Conservation (phyloP, 2,888 invertebrate species). For the Morpho helenor region DNA sequence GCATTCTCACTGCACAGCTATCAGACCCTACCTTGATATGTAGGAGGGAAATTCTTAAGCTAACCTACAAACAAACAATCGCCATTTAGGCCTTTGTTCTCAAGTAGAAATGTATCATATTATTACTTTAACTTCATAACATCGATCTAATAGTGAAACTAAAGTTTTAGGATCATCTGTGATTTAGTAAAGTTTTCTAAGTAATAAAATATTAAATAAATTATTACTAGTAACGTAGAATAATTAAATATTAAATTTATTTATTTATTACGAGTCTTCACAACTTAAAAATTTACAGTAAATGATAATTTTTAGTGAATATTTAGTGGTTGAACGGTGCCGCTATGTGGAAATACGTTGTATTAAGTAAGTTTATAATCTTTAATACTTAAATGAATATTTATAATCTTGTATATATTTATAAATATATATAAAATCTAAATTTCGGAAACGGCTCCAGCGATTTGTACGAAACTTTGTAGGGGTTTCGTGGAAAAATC, state of each 20-base stretch:
- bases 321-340: constrained; percentile 15
- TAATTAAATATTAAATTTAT: no score
- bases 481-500: no score
- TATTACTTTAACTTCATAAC: not conserved
- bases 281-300: constrained; percentile 4
- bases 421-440: no score
- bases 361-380: constrained; percentile 13
- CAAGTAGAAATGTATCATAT: constrained; percentile 20
- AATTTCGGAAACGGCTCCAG: no score
- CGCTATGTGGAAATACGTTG: constrained; percentile 13
- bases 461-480: no score
- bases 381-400: not conserved
- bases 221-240: no score
- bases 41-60: constrained; percentile 23
- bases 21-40: not conserved
- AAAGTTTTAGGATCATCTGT: no score
- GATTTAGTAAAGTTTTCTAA: no score
- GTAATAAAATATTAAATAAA: no score
- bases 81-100: constrained; percentile 16
- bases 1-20: no score
- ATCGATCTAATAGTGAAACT: not conserved
- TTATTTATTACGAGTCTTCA: no score
- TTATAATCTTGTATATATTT: no score
- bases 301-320: constrained; percentile 9
- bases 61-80: not conserved